These are phyloP conservation scores for Pseudochaenichthys georgianus DNA, from an alignment of 2,797 vertebrate species.

Conservation along the genomic window DNA sequence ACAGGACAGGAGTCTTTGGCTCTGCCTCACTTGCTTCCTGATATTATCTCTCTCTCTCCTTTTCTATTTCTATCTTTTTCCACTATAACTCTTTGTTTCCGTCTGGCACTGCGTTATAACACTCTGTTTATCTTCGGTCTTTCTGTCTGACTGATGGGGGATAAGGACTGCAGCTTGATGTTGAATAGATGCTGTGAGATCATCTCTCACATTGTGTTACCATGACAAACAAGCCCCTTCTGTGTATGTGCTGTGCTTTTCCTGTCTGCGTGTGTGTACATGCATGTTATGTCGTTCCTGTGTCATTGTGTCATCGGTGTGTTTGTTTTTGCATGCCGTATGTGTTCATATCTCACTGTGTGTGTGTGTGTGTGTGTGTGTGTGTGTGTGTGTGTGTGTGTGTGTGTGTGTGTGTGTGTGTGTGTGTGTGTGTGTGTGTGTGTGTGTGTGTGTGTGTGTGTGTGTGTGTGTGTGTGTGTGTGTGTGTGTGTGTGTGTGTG, in stretches of 20 bases:
- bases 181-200: constrained; percentile 55
- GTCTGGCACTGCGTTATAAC: constrained; percentile 42
- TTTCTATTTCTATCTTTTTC: constrained; percentile 36
- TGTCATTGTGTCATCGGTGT: constrained; percentile 52
- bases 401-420: too few relatives aligned
- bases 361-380: too few relatives aligned
- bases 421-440: too few relatives aligned
- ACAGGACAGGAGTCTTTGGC: constrained; percentile 41
- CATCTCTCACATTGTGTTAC: constrained; percentile 52
- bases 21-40: constrained; percentile 54
- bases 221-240: constrained; percentile 65
- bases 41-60: constrained; percentile 40
- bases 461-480: constrained; percentile 38
- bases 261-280: constrained; percentile 30
- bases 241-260: constrained; percentile 38
- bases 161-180: constrained; percentile 56
- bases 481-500: constrained; percentile 19
- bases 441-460: constrained; percentile 16
- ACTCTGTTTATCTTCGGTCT: constrained; percentile 49
- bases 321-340: constrained; percentile 62
- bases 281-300: constrained; percentile 24
- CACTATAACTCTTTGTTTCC: constrained; percentile 33
- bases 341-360: constrained; percentile 68
- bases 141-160: constrained; percentile 49
- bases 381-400: too few relatives aligned